Percentiles rank a stretch among this genome's conserved stretches.
These are phyloP conservation scores for Metaphire vulgaris DNA, from an alignment of 1,140 invertebrate genomes.

Conservation along the genomic window DNA sequence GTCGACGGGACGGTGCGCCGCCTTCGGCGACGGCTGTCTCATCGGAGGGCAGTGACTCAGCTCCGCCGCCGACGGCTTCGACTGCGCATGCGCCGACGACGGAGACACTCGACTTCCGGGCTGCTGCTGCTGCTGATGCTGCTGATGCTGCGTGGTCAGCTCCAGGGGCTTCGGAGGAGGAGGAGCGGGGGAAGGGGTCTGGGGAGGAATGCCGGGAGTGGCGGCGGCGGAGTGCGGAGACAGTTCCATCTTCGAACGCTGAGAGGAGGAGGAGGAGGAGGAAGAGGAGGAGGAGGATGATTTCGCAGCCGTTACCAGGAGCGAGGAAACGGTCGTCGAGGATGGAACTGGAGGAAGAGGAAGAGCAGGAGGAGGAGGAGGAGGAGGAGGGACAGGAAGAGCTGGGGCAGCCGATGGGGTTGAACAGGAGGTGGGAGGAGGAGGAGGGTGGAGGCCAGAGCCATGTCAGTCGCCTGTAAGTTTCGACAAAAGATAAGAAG, in stretches of 20 bases:
- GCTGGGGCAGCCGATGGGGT: conserved; percentile 23
- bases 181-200: too few relatives aligned
- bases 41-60: not conserved
- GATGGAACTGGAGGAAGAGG: conserved; percentile 29
- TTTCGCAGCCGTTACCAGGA: conserved; percentile 37
- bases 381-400: conserved; percentile 28
- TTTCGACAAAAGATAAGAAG: not conserved
- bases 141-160: not conserved
- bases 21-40: not conserved
- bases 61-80: not conserved
- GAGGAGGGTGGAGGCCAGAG: not conserved
- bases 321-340: conserved; percentile 37
- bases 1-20: not conserved
- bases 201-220: conserved; percentile 35
- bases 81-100: conserved; percentile 4
- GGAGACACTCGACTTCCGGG: conserved; percentile 1
- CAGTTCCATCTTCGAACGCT: conserved; percentile 27
- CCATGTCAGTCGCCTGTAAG: not conserved
- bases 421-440: not conserved
- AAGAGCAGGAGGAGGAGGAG: conserved; percentile 29
- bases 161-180: not conserved
- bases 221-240: conserved; percentile 30
- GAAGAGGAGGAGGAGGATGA: too few relatives aligned
- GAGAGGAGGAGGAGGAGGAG: conserved; percentile 32
- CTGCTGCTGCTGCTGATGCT: too few relatives aligned